These are phyloP conservation scores for Sinocyclocheilus grahami DNA, from an alignment of 2,113 vertebrate species.

Conservation along the genomic window DNA sequence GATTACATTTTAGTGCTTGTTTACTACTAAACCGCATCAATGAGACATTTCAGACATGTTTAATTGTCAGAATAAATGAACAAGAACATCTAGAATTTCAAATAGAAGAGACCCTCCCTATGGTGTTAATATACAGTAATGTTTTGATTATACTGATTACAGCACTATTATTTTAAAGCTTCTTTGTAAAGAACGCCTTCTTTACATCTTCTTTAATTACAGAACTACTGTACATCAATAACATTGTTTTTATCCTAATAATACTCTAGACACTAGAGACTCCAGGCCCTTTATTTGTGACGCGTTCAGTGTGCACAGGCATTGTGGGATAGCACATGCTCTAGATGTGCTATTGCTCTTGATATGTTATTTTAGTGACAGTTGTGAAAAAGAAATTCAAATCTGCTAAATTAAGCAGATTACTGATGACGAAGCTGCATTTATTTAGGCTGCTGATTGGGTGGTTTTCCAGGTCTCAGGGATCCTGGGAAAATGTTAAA, in stretches of 20 bases:
- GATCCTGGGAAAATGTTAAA: not conserved
- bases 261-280: too few relatives aligned
- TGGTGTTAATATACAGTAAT: too few relatives aligned
- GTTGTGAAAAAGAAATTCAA: too few relatives aligned
- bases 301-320: too few relatives aligned
- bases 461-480: not conserved
- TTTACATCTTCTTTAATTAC: too few relatives aligned
- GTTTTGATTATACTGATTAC: too few relatives aligned
- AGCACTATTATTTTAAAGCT: too few relatives aligned
- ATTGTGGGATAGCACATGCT: not conserved
- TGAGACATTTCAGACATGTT: not conserved
- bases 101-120: constrained; percentile 11
- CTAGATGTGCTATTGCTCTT: not conserved
- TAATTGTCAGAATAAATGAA: not conserved
- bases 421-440: not conserved
- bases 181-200: too few relatives aligned
- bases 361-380: too few relatives aligned
- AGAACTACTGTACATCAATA: too few relatives aligned
- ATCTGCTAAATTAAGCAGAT: not conserved
- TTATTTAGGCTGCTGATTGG: not conserved
- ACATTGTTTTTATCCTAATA: too few relatives aligned
- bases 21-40: not conserved
- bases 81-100: not conserved
- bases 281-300: too few relatives aligned
- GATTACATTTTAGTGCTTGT: not conserved